These are phyloP conservation scores for Epiperipatus broadwayi DNA, from an alignment of 2,888 invertebrate species.

Conservation along the genomic window DNA sequence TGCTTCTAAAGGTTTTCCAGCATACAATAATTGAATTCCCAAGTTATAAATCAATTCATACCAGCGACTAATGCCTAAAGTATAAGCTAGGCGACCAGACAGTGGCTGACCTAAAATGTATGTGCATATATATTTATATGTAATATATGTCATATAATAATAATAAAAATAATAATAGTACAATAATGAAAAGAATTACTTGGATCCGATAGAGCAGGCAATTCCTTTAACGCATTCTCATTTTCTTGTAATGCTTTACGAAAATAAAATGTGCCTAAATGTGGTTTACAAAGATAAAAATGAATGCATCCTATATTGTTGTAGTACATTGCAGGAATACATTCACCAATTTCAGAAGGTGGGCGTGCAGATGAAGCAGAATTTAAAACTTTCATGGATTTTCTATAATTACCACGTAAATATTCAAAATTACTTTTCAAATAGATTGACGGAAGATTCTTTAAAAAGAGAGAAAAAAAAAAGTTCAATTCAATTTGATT, in stretches of 20 bases:
- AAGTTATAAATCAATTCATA: slow-evolving; percentile 55
- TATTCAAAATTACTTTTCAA: slow-evolving; percentile 44
- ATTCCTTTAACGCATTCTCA: slow-evolving; percentile 26
- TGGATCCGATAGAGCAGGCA: too few relatives aligned
- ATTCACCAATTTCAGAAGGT: slow-evolving; percentile 36
- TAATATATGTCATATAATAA: too few relatives aligned
- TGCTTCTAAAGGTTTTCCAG: slow-evolving; percentile 58
- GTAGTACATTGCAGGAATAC: slow-evolving; percentile 43
- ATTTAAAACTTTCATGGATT: slow-evolving; percentile 39
- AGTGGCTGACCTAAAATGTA: too few relatives aligned
- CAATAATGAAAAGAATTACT: neutral
- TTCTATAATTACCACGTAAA: slow-evolving; percentile 40
- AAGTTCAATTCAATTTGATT: neutral
- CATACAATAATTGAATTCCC: slow-evolving; percentile 60
- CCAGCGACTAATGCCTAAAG: slow-evolving; percentile 40
- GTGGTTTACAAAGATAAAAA: slow-evolving; percentile 55
- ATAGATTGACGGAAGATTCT: slow-evolving; percentile 35
- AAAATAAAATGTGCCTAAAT: slow-evolving; percentile 56
- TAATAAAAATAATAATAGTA: neutral
- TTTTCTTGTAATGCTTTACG: slow-evolving; percentile 58
- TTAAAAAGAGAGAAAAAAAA: slow-evolving; percentile 21
- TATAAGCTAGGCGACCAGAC: slow-evolving; percentile 40
- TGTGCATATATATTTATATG: slow-evolving; percentile 3
- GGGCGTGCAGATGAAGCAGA: slow-evolving; percentile 16
- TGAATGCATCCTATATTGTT: slow-evolving; percentile 66